Evolutionary conservation across 2,888 invertebrate species (phyloP).

Genomic region (Eugnorisma glareosa): DNA sequence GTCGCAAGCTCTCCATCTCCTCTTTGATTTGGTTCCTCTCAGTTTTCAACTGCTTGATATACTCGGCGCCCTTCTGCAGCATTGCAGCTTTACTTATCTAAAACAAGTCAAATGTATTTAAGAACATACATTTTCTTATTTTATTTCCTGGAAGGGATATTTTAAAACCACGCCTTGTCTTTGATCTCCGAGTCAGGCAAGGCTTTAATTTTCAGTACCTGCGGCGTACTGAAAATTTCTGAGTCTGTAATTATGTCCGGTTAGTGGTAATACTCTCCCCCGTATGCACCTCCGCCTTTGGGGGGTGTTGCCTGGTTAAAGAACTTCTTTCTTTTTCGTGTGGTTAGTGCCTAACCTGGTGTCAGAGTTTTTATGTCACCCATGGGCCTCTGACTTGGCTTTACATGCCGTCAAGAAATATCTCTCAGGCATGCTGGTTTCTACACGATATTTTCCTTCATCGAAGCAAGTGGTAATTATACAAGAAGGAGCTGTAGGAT

Average conservation of each 20-base stretch:
- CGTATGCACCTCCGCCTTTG: not conserved
- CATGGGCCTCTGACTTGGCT: too few relatives aligned
- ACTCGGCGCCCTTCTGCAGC: slow-evolving; percentile 99
- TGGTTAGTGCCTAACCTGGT: too few relatives aligned
- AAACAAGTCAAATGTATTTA: not conserved
- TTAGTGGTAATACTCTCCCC: not conserved
- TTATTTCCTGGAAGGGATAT: too few relatives aligned
- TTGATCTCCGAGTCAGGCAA: not conserved
- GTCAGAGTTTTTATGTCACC: too few relatives aligned
- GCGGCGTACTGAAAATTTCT: too few relatives aligned
- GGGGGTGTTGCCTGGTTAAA: not conserved
- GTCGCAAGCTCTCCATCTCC: slow-evolving; percentile 96
- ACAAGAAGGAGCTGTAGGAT: too few relatives aligned
- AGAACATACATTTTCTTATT: not conserved
- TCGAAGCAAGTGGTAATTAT: too few relatives aligned
- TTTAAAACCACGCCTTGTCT: not conserved
- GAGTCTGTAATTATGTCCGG: too few relatives aligned
- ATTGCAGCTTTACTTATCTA: slow-evolving; percentile 98
- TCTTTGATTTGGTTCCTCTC: slow-evolving; percentile 97
- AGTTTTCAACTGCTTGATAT: slow-evolving; percentile 96
- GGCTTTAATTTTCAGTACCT: not conserved
- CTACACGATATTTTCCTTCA: too few relatives aligned
- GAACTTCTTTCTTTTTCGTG: too few relatives aligned
- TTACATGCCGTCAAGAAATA: too few relatives aligned
- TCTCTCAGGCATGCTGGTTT: too few relatives aligned